Base-by-base conservation (phyloP, 1,140 invertebrate genomes). In the Drosophila kepulauana region DNA sequence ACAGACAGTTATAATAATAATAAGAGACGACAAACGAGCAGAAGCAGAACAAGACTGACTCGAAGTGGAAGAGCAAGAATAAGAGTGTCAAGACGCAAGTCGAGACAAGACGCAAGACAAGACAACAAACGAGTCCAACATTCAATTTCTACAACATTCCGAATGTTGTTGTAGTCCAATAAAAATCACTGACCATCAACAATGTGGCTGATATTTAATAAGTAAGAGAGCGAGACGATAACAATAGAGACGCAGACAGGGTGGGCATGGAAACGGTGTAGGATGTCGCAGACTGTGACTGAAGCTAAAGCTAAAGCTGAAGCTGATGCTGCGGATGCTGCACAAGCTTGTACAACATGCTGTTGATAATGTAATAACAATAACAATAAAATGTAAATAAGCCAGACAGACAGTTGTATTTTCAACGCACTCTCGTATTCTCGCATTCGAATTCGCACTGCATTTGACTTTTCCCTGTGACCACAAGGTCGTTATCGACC, bases 101-200 rank as follows among this genome's bases (percentile, higher is more conserved):
- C 45, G 49, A 49, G 16, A 56, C 28, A 65, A 54, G 20, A 20
- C 20, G 16, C 16, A 20, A 20, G 16, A 33, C 15, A 35, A 59
- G 46, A 49, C 30, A 49, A 48, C 38, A 74, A 51, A 38, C 46
- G 30, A 61, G 56, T 45, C 35, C 54, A 43, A 43, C 51, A 65
- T 56, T 65, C 63, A 45, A 65, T 63, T 74, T 48, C 56, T 56
- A 51, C 49, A 51, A 30, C 49, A 51, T 30, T 52, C 49, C 25
- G 46, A n/a, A 16, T 57, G 54, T 57, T 57, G 33, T 20, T 45
- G 70, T 76, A 59, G 52, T 68, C 64, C 73, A 84, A 87, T 84
- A 82, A 84, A 82, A 89, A 84, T 84, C 78, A 80, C 84, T 84
- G 84, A 84, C 84, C 85, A 88, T 75, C 84, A 87, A 80, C 84